Evolutionary conservation across 2,888 invertebrate genomes (phyloP).

Genomic region (Aphodius granarius): DNA sequence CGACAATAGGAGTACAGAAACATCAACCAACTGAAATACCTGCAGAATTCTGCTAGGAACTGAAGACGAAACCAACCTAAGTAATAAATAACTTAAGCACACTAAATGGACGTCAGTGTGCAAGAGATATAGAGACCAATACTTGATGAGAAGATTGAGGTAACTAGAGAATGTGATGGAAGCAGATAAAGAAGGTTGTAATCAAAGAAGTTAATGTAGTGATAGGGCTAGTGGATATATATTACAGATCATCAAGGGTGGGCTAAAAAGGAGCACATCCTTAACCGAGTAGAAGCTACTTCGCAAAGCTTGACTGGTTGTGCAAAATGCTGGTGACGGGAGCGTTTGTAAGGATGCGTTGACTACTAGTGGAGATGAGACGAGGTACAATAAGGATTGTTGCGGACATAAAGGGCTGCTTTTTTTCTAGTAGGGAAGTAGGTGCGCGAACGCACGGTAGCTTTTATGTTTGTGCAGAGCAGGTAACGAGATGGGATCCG

Average conservation of each 20-base stretch:
- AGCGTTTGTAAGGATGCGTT: background rate
- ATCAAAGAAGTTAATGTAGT: background rate
- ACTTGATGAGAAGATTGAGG: too few relatives aligned
- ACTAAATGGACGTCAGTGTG: too few relatives aligned
- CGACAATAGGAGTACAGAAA: too few relatives aligned
- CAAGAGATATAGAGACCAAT: too few relatives aligned
- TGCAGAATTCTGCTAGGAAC: too few relatives aligned
- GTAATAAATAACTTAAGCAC: too few relatives aligned
- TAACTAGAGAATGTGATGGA: too few relatives aligned
- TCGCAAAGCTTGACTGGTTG: background rate
- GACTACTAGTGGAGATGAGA: conserved; percentile 20
- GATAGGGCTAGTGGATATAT: background rate
- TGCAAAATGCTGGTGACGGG: background rate
- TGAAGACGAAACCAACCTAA: too few relatives aligned
- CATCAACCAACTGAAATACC: too few relatives aligned
- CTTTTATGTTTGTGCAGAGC: conserved; percentile 49
- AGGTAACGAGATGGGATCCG: conserved; percentile 42
- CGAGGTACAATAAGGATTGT: conserved; percentile 40
- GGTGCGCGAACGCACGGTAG: conserved; percentile 43
- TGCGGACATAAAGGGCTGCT: conserved; percentile 44
- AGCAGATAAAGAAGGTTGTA: too few relatives aligned
- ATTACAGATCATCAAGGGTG: conserved; percentile 3
- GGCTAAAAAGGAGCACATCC: background rate
- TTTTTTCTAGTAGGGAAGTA: conserved; percentile 36
- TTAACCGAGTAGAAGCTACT: background rate